phyloP scores from a whole-genome alignment of 2,113 vertebrate species.

The Hemibates koningsi region DNA sequence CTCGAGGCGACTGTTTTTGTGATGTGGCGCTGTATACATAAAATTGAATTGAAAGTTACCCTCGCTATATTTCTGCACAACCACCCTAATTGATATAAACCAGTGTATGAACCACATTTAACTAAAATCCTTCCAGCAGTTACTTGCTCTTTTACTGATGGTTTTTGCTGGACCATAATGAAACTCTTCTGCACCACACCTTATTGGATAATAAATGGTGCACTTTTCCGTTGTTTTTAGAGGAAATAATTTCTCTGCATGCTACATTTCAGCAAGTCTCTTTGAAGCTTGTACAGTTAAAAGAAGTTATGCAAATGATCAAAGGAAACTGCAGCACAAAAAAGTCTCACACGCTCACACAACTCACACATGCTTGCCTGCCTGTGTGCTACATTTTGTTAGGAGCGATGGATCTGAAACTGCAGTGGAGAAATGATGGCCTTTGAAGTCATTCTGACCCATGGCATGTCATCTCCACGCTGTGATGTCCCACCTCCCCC shows the following conservation, averaged over 20 bases:
- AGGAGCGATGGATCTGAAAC: neutral
- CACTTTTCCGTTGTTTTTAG: neutral
- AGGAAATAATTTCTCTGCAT: constrained; percentile 10
- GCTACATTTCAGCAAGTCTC: constrained; percentile 9
- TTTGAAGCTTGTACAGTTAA: constrained; percentile 51
- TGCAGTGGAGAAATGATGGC: neutral
- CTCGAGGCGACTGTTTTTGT: neutral
- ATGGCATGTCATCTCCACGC: neutral
- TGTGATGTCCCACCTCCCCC: neutral
- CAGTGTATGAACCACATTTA: neutral
- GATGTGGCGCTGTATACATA: neutral
- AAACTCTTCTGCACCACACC: neutral
- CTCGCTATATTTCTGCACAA: neutral
- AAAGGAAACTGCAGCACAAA: constrained; percentile 8
- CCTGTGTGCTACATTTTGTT: constrained; percentile 14
- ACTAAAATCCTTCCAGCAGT: neutral
- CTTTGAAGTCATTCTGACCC: constrained; percentile 46
- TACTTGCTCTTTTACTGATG: neutral
- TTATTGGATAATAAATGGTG: neutral
- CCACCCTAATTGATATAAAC: neutral
- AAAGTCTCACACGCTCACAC: neutral
- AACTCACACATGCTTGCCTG: neutral
- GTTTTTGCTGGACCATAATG: neutral
- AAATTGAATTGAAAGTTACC: neutral
- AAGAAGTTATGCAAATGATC: constrained; percentile 54